Evolutionary conservation across 1,140 invertebrate species (phyloP).

Genomic region (Babylonia areolata): DNA sequence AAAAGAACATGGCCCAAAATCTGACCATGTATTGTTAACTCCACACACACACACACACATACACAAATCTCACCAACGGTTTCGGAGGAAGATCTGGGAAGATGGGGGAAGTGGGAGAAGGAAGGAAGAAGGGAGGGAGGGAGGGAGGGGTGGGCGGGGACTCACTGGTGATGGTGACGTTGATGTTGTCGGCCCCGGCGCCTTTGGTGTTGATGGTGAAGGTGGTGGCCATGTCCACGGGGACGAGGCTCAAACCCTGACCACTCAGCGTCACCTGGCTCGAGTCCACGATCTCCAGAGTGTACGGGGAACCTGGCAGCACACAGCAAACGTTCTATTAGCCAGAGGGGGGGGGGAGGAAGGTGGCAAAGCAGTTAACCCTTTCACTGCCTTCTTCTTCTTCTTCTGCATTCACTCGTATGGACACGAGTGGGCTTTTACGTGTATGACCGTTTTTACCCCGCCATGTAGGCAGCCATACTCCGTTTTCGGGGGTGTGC

Average conservation of each 20-base stretch:
- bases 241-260: slow-evolving; percentile 82
- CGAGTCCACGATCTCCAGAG: slow-evolving; percentile 77
- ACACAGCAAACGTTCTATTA: not conserved
- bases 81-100: no score
- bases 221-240: slow-evolving; percentile 80
- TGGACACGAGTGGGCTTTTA: no score
- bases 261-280: slow-evolving; percentile 79
- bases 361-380: no score
- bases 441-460: no score
- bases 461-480: no score
- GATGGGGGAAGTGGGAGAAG: no score
- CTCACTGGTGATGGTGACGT: slow-evolving; percentile 76
- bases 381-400: no score
- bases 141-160: slow-evolving; percentile 36
- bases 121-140: not conserved
- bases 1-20: no score
- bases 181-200: slow-evolving; percentile 73
- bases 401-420: no score
- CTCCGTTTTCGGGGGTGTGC: no score
- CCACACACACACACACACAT: not conserved
- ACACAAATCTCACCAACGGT: not conserved
- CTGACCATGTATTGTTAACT: no score
- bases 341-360: no score
- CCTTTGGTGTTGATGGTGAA: slow-evolving; percentile 80
- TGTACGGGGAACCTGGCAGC: slow-evolving; percentile 79